A percentile compares a stretch with the other conserved stretches of the same genome.
phyloP scores from a whole-genome alignment of 2,113 vertebrate genomes.

The Varanus komodoensis region DNA sequence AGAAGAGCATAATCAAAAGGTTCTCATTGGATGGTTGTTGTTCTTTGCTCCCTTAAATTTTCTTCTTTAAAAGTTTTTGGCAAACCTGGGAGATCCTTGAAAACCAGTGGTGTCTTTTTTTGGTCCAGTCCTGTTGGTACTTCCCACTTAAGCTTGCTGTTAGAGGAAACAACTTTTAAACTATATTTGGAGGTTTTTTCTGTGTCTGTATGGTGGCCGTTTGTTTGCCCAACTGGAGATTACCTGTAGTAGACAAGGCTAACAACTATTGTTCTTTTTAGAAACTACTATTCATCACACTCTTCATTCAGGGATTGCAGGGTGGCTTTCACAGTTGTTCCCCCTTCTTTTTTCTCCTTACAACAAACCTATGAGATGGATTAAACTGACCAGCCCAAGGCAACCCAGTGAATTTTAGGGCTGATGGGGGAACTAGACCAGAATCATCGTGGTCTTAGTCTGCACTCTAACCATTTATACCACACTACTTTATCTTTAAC shows the following conservation, averaged over 20 bases:
- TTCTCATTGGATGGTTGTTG: too few relatives aligned
- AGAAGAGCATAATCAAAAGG: too few relatives aligned
- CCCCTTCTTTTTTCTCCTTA: too few relatives aligned
- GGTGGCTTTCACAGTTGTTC: too few relatives aligned
- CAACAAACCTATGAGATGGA: too few relatives aligned
- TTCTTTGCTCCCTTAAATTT: too few relatives aligned
- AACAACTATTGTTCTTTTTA: constrained; percentile 13
- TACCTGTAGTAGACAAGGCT: background rate
- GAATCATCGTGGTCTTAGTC: background rate
- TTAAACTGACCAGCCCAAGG: too few relatives aligned
- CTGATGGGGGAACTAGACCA: too few relatives aligned
- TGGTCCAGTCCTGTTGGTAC: background rate
- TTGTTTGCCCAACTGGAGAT: constrained; percentile 3
- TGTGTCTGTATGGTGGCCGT: background rate
- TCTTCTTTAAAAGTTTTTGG: too few relatives aligned
- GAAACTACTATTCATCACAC: too few relatives aligned
- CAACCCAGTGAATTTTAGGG: too few relatives aligned
- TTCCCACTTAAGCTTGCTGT: background rate
- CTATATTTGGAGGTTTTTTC: constrained; percentile 11
- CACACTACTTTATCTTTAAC: background rate
- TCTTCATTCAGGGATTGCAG: too few relatives aligned
- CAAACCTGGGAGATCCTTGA: background rate
- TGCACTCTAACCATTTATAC: background rate
- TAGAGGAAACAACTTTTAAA: background rate
- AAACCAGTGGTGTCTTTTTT: background rate